A percentile compares a stretch with the other conserved stretches of the same genome.
Evolutionary conservation across 2,797 vertebrate species (phyloP).

Genomic region (Sparus aurata): DNA sequence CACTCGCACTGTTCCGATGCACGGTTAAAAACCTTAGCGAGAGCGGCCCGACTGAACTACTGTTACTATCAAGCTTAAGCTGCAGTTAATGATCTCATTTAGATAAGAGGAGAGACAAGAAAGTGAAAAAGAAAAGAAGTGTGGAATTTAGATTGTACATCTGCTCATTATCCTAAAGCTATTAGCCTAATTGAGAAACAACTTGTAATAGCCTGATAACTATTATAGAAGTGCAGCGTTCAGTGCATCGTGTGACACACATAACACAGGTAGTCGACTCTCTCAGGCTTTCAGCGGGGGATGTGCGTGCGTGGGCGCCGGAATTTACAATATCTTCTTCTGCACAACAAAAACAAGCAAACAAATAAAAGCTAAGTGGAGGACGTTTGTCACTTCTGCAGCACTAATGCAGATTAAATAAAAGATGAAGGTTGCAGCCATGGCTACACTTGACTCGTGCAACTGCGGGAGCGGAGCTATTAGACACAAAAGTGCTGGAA

Average conservation of each 20-base stretch:
- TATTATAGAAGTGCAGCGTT: slow-evolving; percentile 17
- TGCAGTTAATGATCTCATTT: slow-evolving; percentile 52
- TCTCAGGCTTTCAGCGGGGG: neutral
- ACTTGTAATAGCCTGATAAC: slow-evolving; percentile 47
- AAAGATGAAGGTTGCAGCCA: neutral
- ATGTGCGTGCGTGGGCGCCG: slow-evolving; percentile 11
- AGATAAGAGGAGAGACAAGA: slow-evolving; percentile 32
- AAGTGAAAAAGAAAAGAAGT: neutral
- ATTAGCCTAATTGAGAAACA: slow-evolving; percentile 59
- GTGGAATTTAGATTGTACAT: slow-evolving; percentile 33
- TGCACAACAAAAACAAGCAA: neutral
- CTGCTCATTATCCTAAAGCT: slow-evolving; percentile 56
- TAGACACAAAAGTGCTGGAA: neutral
- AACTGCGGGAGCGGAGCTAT: neutral
- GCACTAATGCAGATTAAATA: slow-evolving; percentile 1
- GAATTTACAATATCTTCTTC: neutral
- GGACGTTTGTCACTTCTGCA: neutral
- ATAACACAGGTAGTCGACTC: neutral
- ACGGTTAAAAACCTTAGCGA: neutral
- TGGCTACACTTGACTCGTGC: neutral
- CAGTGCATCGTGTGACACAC: neutral
- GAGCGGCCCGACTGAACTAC: neutral
- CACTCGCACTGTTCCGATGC: neutral
- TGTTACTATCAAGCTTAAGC: slow-evolving; percentile 6
- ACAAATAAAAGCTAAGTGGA: neutral